Conservation (phyloP, 2,113 vertebrate genomes). For the Sula dactylatra region DNA sequence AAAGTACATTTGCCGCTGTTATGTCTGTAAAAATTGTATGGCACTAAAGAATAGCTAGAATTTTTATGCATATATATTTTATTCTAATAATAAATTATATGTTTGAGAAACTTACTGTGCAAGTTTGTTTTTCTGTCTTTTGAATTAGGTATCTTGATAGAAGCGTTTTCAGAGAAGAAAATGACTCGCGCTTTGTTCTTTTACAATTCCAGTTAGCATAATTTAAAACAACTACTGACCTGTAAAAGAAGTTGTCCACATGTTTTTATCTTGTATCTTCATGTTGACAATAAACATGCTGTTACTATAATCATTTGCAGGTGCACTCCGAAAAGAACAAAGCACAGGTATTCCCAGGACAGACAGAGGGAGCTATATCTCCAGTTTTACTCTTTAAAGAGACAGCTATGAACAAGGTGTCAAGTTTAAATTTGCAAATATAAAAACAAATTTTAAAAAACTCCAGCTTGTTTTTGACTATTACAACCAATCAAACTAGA, state of each 20-base stretch:
- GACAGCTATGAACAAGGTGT: background rate
- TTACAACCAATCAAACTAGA: background rate
- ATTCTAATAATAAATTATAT: background rate
- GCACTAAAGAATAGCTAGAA: background rate
- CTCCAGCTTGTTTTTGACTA: background rate
- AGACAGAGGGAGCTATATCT: constrained; percentile 62
- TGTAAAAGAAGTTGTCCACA: background rate
- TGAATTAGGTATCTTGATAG: background rate
- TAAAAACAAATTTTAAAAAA: background rate
- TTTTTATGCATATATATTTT: background rate
- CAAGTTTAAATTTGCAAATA: background rate
- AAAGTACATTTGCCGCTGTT: background rate
- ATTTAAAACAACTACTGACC: background rate
- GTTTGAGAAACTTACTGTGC: background rate
- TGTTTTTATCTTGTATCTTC: background rate
- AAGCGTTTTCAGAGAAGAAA: background rate
- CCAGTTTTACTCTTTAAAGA: constrained; percentile 39
- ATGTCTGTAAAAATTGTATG: background rate
- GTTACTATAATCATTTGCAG: background rate
- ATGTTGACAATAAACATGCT: background rate
- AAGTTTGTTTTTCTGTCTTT: background rate
- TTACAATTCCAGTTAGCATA: background rate
- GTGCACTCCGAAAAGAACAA: background rate
- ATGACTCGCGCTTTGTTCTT: background rate
- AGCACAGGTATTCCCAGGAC: constrained; percentile 2